Evolutionary conservation across 2,113 vertebrate species (phyloP), one percentile per base, ranked within the genome.

Genomic region (Lagopus muta): DNA sequence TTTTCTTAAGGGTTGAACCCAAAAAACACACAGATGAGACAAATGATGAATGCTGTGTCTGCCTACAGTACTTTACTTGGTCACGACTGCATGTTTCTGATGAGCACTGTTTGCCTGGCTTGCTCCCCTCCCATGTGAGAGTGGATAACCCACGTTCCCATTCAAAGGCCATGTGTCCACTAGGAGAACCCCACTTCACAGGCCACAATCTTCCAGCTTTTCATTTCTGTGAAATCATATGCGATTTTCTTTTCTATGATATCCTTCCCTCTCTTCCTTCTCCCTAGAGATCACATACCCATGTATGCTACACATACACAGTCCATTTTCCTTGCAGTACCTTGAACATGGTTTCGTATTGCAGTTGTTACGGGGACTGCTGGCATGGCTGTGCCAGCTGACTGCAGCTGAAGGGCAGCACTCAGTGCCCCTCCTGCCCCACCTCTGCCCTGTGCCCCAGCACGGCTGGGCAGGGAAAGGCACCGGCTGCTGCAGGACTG

Each of bases 241-340:
- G 48, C 2, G 38, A 38, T 38, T 38, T 38, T 38, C 8, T 11
- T 32, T 28, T n/a, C 18, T 25, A 0, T 1, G 2, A 16, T 19
- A 52, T 40, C 45, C 32, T 78, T 67, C 50, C 13, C 3, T 57
- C 19, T 22, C 7, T 48, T 34, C 18, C 17, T 22, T 7, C 58
- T 34, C 18, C 58, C 57, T 43, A 40, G 38, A 70, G 34, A 12
- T 40, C 28, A 34, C 21, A 19, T 15, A 18, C 13, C 20, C 10
- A 4, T 1, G 1, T 19, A 50, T 0, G 5, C n/a, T 45, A 36
- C 21, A 38, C 3, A 5, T 17, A 13, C 0, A 3, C 19, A 48
- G 43, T 24, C 21, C 32, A 0, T 27, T 84, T 50, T 76, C 71
- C 42, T 54, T 76, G 38, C 52, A 36, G 71, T 21, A 14, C 21